These are phyloP conservation scores for Peromyscus melanophrys DNA, from an alignment of 2,797 vertebrate genomes.

Conservation along the genomic window DNA sequence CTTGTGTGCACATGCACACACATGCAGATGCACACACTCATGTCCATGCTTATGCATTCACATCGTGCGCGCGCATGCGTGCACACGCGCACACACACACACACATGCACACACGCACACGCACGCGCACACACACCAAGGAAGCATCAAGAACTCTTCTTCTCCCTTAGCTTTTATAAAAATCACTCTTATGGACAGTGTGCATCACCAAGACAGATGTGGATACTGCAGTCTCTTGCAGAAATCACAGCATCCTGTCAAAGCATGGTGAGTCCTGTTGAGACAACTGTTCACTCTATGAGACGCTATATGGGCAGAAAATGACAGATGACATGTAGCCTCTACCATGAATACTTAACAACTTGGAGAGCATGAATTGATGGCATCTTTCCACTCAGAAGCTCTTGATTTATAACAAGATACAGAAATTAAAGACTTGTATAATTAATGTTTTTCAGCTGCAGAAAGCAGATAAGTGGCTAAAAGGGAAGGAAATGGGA, in stretches of 20 bases:
- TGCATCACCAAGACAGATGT: too few species aligned
- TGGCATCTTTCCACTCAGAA: neutral
- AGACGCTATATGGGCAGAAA: neutral
- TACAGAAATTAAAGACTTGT: slow-evolving; percentile 47
- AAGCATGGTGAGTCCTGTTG: neutral
- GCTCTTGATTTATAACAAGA: slow-evolving; percentile 54
- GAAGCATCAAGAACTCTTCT: neutral
- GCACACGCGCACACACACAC: neutral
- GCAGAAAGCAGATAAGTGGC: slow-evolving; percentile 28
- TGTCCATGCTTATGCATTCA: too few species aligned
- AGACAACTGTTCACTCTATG: neutral
- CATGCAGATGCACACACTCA: neutral
- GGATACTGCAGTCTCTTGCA: neutral
- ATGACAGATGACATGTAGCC: neutral
- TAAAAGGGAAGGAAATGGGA: slow-evolving; percentile 45
- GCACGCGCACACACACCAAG: neutral
- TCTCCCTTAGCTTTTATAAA: neutral
- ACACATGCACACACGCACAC: neutral
- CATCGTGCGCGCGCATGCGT: too few species aligned
- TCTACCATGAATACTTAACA: neutral
- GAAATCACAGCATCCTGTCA: neutral
- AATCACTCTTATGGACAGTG: neutral
- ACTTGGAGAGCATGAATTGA: neutral
- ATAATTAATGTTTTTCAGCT: slow-evolving; percentile 59
- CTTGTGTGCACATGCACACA: neutral